Base-by-base conservation (phyloP, 1,140 invertebrate species). In the Vanessa tameamea region DNA sequence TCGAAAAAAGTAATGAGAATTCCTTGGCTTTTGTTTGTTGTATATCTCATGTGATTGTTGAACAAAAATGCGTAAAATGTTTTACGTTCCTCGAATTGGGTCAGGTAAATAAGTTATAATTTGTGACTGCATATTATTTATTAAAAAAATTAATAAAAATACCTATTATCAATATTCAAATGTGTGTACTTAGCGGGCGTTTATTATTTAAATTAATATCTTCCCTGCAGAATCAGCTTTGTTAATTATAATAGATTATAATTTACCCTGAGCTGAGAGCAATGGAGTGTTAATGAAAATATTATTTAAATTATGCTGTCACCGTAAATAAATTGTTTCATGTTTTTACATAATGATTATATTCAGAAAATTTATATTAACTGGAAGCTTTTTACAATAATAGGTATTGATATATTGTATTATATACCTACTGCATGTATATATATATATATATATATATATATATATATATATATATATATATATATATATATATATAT, bases 131-230 rank as follows among this genome's bases (percentile, higher is more conserved):
- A 37, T 15, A 61, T 61, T 31, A 2, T 31, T 61, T 61, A 61
- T 61, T 61, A 13, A 11, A 15, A n/a, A 13, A 16, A 61, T 37
- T 5, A 31, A 31, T 1, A 31, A 31, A 4, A 43, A 16, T n/a
- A 57, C 9, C 23, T 12, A 37, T 61, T 61, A 37, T 37, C 31
- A n/a, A 61, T 26, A 61, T 61, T 31, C 14, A 61, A 37, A 15
- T 23, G 16, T 16, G 53, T 2, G 53, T 43, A 43, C 37, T 31
- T 57, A 57, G 53, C 53, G 23, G 16, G 20, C 53, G 15, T 64
- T 47, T 64, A 47, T 48, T 20, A 64, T 64, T 47, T 64, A 43
- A 47, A 64, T 48, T 48, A 64, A 64, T 64, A n/a, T 64, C 11
- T 64, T 48, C n/a, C 37, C 63, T 20, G 47, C 9, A 48, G 47